Conservation (phyloP, 2,888 invertebrate species). For the Ochlodes sylvanus region DNA sequence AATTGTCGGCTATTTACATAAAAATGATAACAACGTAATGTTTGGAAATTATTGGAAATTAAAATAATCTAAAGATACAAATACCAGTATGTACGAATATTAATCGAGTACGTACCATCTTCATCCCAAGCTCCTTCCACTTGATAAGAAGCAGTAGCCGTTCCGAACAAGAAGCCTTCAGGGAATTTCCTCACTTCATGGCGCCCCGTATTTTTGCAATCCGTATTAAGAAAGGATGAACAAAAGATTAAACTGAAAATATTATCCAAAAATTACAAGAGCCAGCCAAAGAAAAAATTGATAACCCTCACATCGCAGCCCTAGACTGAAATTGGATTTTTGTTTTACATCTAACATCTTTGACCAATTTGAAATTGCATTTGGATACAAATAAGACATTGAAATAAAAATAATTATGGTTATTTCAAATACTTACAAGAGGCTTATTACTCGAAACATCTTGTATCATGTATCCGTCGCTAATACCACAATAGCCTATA, state of each 20-base stretch:
- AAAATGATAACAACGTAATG: no score
- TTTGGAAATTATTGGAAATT: no score
- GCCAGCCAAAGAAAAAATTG: no score
- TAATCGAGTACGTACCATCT: slow-evolving; percentile 60
- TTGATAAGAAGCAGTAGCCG: slow-evolving; percentile 76
- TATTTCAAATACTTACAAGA: neutral
- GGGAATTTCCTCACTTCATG: slow-evolving; percentile 53
- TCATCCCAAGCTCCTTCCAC: slow-evolving; percentile 81
- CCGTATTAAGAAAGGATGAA: slow-evolving; percentile 1
- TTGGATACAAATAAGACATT: no score
- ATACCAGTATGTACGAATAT: neutral
- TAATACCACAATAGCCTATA: neutral
- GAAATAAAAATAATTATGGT: no score
- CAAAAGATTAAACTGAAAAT: neutral
- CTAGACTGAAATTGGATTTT: no score
- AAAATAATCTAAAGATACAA: no score
- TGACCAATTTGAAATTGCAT: no score
- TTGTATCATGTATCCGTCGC: neutral
- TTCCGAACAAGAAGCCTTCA: slow-evolving; percentile 55
- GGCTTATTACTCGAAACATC: neutral
- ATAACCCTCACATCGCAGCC: no score
- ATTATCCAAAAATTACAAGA: neutral
- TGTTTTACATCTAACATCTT: no score
- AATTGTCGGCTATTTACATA: no score
- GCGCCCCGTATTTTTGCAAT: slow-evolving; percentile 26